phyloP scores from a whole-genome alignment of 1,140 invertebrate species.

The Ceratitis capitata region DNA sequence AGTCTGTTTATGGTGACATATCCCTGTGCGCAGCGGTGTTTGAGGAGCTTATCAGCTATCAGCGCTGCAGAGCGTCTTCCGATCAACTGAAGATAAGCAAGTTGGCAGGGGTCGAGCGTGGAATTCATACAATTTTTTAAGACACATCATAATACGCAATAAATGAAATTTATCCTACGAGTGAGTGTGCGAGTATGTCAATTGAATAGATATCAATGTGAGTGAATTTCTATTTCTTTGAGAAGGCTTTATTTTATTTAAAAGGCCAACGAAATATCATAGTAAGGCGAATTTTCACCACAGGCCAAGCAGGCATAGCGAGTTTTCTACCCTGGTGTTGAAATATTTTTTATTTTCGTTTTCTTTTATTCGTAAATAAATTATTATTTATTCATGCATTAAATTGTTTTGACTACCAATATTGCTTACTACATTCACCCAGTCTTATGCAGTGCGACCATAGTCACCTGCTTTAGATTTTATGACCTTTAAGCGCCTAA shows the following conservation, averaged over 20 bases:
- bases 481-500: neutral
- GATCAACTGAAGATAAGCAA: conserved; percentile 16
- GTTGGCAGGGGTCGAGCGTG: neutral
- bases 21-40: neutral
- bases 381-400: conserved; percentile 43
- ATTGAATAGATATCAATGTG: neutral
- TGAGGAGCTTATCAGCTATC: conserved; percentile 5
- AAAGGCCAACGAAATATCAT: neutral
- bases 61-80: neutral
- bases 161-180: neutral
- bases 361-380: neutral
- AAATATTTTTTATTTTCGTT: conserved; percentile 6
- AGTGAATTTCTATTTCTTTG: neutral
- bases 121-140: neutral
- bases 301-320: too few species aligned
- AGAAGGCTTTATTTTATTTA: too few species aligned
- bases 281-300: neutral
- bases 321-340: too few species aligned
- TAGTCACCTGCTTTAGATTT: conserved; percentile 16
- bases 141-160: neutral
- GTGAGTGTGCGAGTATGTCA: neutral
- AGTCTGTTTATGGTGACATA: neutral
- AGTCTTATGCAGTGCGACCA: conserved; percentile 2
- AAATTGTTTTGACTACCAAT: conserved; percentile 44
- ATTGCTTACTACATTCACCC: neutral